Evolutionary conservation across 1,140 invertebrate genomes (phyloP).

Genomic region (Bradynema listronoti): DNA sequence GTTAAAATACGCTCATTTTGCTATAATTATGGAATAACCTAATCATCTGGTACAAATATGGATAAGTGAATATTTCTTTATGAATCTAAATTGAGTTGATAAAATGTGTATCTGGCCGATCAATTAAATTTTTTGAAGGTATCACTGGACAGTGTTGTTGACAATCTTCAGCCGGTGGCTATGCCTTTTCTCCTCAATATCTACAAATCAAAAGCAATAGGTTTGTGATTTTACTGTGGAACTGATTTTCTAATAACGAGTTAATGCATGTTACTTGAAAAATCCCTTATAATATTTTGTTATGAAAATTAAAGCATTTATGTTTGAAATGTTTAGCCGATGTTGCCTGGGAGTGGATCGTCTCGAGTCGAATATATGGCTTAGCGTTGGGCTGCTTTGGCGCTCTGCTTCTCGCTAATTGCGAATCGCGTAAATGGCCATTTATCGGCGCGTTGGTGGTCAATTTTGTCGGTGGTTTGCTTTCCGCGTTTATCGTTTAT

Average conservation of each 20-base stretch:
- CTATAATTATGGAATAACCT: too few relatives aligned
- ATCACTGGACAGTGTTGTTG: slow-evolving; percentile 40
- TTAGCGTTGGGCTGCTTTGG: slow-evolving; percentile 33
- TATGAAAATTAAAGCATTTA: neutral
- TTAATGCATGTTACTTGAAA: too few relatives aligned
- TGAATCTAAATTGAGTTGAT: neutral
- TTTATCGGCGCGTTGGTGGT: slow-evolving; percentile 27
- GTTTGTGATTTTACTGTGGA: neutral
- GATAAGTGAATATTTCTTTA: too few relatives aligned
- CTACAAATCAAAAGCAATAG: slow-evolving; percentile 23
- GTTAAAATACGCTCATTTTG: too few relatives aligned
- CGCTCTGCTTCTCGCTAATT: slow-evolving; percentile 32
- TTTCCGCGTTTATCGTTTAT: slow-evolving; percentile 28
- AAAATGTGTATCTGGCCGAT: neutral
- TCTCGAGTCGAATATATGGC: slow-evolving; percentile 40
- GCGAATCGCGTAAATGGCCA: slow-evolving; percentile 22
- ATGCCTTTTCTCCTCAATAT: slow-evolving; percentile 24
- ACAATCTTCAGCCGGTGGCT: slow-evolving; percentile 37
- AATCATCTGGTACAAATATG: too few relatives aligned
- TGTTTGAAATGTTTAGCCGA: slow-evolving; percentile 22
- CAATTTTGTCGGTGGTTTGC: slow-evolving; percentile 34
- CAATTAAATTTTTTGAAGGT: slow-evolving; percentile 35
- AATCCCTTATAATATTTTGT: neutral
- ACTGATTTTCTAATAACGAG: too few relatives aligned
- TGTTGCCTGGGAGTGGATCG: slow-evolving; percentile 45